Evolutionary conservation across 2,113 vertebrate species (phyloP).

Genomic region (Callionymus lyra): DNA sequence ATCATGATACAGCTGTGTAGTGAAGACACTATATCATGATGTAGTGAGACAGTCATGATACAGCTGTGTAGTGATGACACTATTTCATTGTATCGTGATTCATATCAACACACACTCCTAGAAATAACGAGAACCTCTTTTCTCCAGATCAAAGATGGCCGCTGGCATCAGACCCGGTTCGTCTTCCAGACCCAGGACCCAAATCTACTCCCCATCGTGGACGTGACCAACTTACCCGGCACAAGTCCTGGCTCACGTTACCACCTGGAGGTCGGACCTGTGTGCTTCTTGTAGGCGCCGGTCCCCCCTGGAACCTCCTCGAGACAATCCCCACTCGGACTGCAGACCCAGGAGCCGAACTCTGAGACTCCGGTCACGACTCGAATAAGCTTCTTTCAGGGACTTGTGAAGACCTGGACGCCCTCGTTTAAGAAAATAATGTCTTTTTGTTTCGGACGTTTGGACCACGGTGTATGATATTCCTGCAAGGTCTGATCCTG

Average conservation of each 20-base stretch:
- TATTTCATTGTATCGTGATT: too few species aligned
- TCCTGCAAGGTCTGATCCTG: conserved; percentile 28
- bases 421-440: conserved; percentile 16
- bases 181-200: conserved; percentile 84
- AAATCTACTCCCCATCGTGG: conserved; percentile 80
- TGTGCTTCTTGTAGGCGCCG: conserved; percentile 81
- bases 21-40: too few species aligned
- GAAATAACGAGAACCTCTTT: too few species aligned
- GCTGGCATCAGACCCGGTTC: conserved; percentile 85
- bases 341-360: conserved; percentile 40
- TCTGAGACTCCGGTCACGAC: conserved; percentile 29
- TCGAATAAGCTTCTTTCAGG: conserved; percentile 30
- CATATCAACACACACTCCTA: too few species aligned
- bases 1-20: too few species aligned
- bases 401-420: conserved; percentile 34
- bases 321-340: conserved; percentile 46
- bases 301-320: conserved; percentile 1
- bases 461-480: conserved; percentile 50
- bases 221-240: conserved; percentile 74
- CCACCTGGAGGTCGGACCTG: conserved; percentile 87
- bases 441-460: conserved; percentile 22
- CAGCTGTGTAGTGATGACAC: too few species aligned
- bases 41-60: too few species aligned
- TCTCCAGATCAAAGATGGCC: conserved; percentile 82
- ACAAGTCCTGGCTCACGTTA: conserved; percentile 71